Percentiles rank a stretch among this genome's conserved stretches.
Conservation (phyloP, 2,888 invertebrate species). For the Megaustenia siamemsis region DNA sequence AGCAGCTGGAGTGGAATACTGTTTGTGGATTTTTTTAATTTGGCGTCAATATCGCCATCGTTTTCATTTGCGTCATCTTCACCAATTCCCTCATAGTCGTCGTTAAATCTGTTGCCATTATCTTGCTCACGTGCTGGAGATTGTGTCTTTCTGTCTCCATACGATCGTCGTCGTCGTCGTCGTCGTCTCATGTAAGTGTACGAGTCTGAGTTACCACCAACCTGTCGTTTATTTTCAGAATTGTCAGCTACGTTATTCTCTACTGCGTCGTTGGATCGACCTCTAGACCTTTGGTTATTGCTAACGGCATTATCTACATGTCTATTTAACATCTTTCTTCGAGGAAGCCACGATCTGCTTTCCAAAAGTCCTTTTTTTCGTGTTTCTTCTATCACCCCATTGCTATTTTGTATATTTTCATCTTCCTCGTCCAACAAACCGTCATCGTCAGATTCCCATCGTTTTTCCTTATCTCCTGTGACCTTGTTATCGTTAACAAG, state of each 20-base stretch:
- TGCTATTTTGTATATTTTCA: slow-evolving; percentile 19
- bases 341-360: slow-evolving; percentile 38
- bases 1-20: slow-evolving; percentile 47
- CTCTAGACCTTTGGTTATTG: background rate
- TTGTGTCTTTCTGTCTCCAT: background rate
- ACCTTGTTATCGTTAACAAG: background rate
- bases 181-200: slow-evolving; percentile 51
- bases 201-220: background rate
- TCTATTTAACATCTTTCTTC: slow-evolving; percentile 14
- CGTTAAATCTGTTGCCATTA: background rate
- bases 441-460: background rate
- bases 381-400: slow-evolving; percentile 34
- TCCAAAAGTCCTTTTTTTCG: slow-evolving; percentile 10
- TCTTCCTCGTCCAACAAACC: slow-evolving; percentile 33
- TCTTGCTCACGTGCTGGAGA: background rate
- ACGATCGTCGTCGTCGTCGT: slow-evolving; percentile 40
- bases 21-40: slow-evolving; percentile 46
- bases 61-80: slow-evolving; percentile 21
- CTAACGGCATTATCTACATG: background rate
- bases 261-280: background rate
- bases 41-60: slow-evolving; percentile 9
- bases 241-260: background rate
- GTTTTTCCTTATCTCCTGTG: background rate
- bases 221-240: background rate
- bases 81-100: background rate